Percentiles rank a stretch among this genome's conserved stretches.
These are phyloP conservation scores for Cyclura pinguis DNA, from an alignment of 2,797 vertebrate species.

Conservation along the genomic window DNA sequence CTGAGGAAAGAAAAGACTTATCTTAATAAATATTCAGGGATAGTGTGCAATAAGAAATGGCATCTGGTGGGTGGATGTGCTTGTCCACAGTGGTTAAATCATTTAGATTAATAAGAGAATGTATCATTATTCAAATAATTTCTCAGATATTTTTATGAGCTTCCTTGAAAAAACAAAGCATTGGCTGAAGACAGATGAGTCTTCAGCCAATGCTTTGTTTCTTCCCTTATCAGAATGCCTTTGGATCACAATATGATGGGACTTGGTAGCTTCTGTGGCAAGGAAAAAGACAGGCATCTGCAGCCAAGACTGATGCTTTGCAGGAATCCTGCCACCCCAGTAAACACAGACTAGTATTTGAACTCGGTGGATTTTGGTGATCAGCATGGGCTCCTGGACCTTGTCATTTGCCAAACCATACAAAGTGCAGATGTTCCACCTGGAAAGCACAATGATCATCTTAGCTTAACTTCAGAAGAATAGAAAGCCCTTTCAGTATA, in stretches of 20 bases:
- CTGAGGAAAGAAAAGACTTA: constrained; percentile 65
- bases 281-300: background rate
- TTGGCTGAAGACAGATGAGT: background rate
- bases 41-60: constrained; percentile 67
- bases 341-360: background rate
- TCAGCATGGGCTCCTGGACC: too few relatives aligned
- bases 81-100: constrained; percentile 68
- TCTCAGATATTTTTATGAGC: background rate
- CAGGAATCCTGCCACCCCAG: background rate
- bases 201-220: too few relatives aligned
- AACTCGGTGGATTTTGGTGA: too few relatives aligned
- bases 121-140: background rate
- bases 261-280: background rate
- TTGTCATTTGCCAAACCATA: background rate
- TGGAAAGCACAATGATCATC: background rate
- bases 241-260: background rate
- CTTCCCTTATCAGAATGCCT: background rate
- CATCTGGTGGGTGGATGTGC: constrained; percentile 73
- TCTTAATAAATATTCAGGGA: constrained; percentile 64
- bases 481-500: background rate
- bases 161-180: background rate
- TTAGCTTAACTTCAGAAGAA: background rate
- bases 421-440: background rate
- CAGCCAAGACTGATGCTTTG: background rate
- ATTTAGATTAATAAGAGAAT: constrained; percentile 38